phyloP scores from a whole-genome alignment of 30 jellyfish, hydroid and myxozoan species.

The Hydractinia symbiolongicarpus region DNA sequence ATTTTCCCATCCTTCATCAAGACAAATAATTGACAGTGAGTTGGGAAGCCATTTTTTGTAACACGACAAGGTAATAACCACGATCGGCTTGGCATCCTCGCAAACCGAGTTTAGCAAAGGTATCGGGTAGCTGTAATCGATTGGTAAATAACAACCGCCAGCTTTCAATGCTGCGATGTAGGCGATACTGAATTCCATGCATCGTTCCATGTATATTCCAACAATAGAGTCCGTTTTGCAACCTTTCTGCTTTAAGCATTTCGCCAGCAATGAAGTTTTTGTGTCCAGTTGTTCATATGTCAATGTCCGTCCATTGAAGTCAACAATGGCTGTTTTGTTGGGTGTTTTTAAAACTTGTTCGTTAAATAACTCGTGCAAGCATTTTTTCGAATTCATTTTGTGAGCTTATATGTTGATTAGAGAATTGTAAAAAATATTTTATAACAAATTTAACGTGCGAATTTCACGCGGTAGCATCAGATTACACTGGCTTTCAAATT shows the following conservation, averaged over 20 bases:
- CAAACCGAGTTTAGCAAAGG: conserved; percentile 73
- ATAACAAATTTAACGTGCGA: too few species aligned
- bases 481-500: too few species aligned
- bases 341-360: conserved; percentile 61
- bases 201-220: conserved; percentile 77
- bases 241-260: conserved; percentile 44
- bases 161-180: conserved; percentile 71
- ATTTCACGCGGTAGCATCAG: too few species aligned
- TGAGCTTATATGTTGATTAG: too few species aligned
- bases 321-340: conserved; percentile 54
- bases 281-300: conserved; percentile 41
- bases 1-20: conserved; percentile 67
- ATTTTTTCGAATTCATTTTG: not conserved
- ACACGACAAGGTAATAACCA: conserved; percentile 48
- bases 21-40: conserved; percentile 19
- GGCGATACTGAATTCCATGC: conserved; percentile 51
- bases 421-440: too few species aligned
- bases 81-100: conserved; percentile 69
- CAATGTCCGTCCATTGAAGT: conserved; percentile 44
- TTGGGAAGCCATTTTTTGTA: conserved; percentile 45
- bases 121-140: conserved; percentile 66
- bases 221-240: conserved; percentile 73
- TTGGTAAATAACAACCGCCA: conserved; percentile 81
- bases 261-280: conserved; percentile 47
- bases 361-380: conserved; percentile 56